phyloP scores from a whole-genome alignment of 1,140 invertebrate genomes.

The Subanguina moxae region DNA sequence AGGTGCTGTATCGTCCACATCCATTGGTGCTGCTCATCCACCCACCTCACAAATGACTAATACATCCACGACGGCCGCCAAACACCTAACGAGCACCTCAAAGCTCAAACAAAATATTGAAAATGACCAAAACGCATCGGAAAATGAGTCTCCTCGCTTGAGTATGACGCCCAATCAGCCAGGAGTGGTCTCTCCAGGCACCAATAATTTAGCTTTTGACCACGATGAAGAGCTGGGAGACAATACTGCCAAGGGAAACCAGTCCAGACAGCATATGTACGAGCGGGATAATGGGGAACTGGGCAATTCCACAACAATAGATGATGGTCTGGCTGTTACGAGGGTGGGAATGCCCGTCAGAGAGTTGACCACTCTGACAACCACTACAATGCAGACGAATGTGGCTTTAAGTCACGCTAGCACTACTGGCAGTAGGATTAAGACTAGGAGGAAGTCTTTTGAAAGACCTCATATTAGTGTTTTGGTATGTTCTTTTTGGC shows the following conservation, averaged over 20 bases:
- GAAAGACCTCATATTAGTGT: slow-evolving; percentile 1
- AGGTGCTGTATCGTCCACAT: background rate
- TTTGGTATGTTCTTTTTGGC: background rate
- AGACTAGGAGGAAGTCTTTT: background rate
- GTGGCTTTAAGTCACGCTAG: background rate
- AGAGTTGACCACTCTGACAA: background rate
- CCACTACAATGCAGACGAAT: background rate
- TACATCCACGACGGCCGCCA: background rate
- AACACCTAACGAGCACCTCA: background rate
- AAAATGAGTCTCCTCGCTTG: background rate
- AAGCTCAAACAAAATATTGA: background rate
- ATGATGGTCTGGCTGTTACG: background rate
- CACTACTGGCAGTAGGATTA: background rate
- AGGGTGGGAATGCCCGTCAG: background rate
- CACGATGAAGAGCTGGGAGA: background rate
- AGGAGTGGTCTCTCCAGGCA: background rate
- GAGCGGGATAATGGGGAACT: background rate
- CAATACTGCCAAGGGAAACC: background rate
- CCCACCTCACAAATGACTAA: background rate
- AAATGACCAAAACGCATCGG: background rate
- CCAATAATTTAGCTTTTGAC: background rate
- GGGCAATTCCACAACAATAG: background rate
- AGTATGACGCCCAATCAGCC: background rate
- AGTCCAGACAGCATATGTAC: background rate
- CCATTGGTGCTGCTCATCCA: background rate